Base-by-base conservation (phyloP, 2,888 invertebrate genomes). In the Halictus ligatus region DNA sequence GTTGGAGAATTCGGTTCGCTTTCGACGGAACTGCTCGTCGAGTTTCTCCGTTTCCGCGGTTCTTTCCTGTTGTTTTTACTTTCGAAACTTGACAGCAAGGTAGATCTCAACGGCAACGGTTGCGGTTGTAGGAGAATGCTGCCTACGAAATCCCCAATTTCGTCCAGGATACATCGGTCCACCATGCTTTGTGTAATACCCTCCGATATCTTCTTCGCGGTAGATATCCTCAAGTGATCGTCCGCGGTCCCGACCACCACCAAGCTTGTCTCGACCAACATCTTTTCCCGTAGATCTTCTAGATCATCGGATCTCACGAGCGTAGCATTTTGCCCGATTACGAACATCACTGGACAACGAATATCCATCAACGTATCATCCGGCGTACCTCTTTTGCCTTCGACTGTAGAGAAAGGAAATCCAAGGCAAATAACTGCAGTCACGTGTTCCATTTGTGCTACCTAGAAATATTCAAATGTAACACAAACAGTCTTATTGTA, bases 241-340 rank as follows among this genome's bases (percentile, higher is more conserved):
- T 98, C 98, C 0, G 97, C 98, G 60, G 97, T 97, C 40, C 98
- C 98, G 25, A 98, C 97, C 21, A 98, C 96, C 58, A 98, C 96
- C 58, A 98, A 95, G 77, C 97, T 97, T 5, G 97, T 97, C 93
- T 98, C 97, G 0, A 97, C 97, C 88, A 97, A 96, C 97, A 98
- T 97, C 87, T 97, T 96, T 92, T 97, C 97, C 7, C 98, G 96
- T 64, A 98, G 94, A 80, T 97, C 97, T 94, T 98, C 98, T 92
- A 98, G 96, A 94, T 98, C 97, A 92, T 98, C 98, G 76, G 97
- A 96, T 64, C 97, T 97, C 83, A 93, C 96, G 84, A 96, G 96
- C 21, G 96, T 96, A 0, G 98, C 96, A 93, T 97, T 96, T 93
- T 98, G 97, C 4, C 98, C 98, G 86, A 98, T 96, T 0, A 98